phyloP scores from a whole-genome alignment of 2,797 vertebrate genomes.

The Distichodus sexfasciatus region DNA sequence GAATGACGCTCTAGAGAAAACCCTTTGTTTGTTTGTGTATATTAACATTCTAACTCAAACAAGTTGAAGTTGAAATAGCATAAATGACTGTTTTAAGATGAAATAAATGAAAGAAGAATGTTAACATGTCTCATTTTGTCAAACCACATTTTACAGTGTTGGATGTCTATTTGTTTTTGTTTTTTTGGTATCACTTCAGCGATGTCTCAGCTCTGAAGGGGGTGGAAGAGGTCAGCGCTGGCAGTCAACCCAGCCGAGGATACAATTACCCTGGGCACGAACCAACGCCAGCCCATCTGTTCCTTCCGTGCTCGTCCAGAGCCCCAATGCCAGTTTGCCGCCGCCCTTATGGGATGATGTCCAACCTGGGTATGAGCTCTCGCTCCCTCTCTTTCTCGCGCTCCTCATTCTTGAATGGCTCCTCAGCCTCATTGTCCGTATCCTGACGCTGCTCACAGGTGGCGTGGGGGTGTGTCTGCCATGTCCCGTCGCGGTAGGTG shows the following conservation, averaged over 20 bases:
- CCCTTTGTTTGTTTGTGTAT: too few species aligned
- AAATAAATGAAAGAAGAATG: too few species aligned
- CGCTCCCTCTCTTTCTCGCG: conserved; percentile 38
- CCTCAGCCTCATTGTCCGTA: conserved; percentile 50
- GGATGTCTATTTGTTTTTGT: background rate
- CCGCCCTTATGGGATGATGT: conserved; percentile 66
- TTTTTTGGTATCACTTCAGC: background rate
- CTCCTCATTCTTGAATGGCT: conserved; percentile 52
- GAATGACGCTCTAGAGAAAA: too few species aligned
- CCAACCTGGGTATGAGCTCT: conserved; percentile 46
- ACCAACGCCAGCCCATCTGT: conserved; percentile 16
- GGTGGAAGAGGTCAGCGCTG: conserved; percentile 45
- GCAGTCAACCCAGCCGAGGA: conserved; percentile 30
- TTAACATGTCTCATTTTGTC: too few species aligned
- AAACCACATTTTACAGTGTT: too few species aligned
- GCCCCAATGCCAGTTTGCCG: too few species aligned
- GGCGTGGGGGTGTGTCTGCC: conserved; percentile 71
- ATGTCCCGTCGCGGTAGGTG: conserved; percentile 68
- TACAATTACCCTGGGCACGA: conserved; percentile 23
- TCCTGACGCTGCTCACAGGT: conserved; percentile 54
- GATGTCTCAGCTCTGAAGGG: conserved; percentile 28
- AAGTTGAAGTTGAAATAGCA: too few species aligned
- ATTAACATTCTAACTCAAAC: too few species aligned
- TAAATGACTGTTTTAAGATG: too few species aligned
- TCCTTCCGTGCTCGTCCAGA: conserved; percentile 20